Evolutionary conservation across 2,113 vertebrate genomes (phyloP), one percentile per base, ranked within the genome.

Genomic region (pig (Sus scrofa)): DNA sequence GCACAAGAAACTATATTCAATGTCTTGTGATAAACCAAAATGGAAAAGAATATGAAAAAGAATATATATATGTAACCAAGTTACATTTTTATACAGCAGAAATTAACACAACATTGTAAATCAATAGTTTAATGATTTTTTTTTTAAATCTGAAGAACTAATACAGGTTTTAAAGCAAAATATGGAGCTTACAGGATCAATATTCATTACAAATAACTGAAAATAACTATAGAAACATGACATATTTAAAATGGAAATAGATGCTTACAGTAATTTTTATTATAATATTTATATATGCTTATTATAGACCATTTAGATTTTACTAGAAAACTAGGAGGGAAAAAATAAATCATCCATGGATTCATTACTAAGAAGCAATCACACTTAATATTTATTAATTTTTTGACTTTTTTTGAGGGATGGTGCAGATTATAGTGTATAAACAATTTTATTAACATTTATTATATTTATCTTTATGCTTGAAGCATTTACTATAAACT

Each of bases 161-260:
- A 58, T 16, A 9, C 9, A 68, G 6, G 3, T 81, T 90, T 89
- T 74, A 62, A 87, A 70, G 16, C 20, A 50, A 96, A 70, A 62
- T 63, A 0, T 85, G 50, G 13, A 20, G 14, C 10, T 75, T 91
- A 0, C 54, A 24, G 39, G 7, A 60, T 68, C 7, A 74, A 67
- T 56, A 82, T 82, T 30, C 54, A 82, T 54, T 74, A 81, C 16
- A 32, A 82, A 19, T 86, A 54, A 77, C 7, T 32, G 2, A 65
- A 70, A 5, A 62, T 13, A 67, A 30, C 1, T 39, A 77, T 7
- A 74, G 7, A 85, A 68, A 39, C 2, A 44, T 0, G 58, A 22
- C 58, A 2, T 22, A 88, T 94, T 88, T 6, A 65, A 96, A 93
- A 75, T 88, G 3, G 15, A 93, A 91, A 77, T 26, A 32, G 79